These are phyloP conservation scores for Penaeus japonicus DNA, from an alignment of 1,140 invertebrate species.

Conservation along the genomic window DNA sequence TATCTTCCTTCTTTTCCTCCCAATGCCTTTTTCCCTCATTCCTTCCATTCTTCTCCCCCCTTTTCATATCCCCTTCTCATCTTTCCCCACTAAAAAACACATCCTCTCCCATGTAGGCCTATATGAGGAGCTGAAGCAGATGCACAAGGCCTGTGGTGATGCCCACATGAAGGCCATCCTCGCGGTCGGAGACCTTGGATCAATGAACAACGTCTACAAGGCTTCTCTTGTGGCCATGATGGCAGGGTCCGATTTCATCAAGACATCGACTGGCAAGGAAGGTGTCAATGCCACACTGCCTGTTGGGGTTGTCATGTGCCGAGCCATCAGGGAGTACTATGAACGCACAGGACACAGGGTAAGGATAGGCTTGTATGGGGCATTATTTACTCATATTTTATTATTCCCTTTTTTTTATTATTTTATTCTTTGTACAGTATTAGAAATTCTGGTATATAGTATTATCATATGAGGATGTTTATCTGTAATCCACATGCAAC, in stretches of 20 bases:
- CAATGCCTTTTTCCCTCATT: too few relatives aligned
- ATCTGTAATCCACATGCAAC: not conserved
- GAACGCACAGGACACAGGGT: constrained; percentile 78
- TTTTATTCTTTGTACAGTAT: not conserved
- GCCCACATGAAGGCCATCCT: constrained; percentile 95
- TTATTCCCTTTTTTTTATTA: not conserved
- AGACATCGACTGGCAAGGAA: constrained; percentile 97
- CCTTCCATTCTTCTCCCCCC: too few relatives aligned
- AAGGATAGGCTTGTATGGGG: constrained; percentile 49
- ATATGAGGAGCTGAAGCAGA: constrained; percentile 79
- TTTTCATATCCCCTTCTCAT: too few relatives aligned
- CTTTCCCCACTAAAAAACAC: too few relatives aligned
- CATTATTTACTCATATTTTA: not conserved
- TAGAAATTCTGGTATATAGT: too few relatives aligned
- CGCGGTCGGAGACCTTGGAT: constrained; percentile 90
- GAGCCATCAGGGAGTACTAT: constrained; percentile 87
- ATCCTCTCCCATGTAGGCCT: constrained; percentile 63
- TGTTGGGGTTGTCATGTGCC: constrained; percentile 91
- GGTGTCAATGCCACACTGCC: constrained; percentile 91
- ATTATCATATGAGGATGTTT: too few relatives aligned
- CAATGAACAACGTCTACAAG: constrained; percentile 87
- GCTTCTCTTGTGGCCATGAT: constrained; percentile 92
- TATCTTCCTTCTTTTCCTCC: too few relatives aligned
- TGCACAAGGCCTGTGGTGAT: constrained; percentile 77
- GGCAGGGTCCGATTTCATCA: constrained; percentile 97